Conservation (phyloP, 2,113 vertebrate species). For the Hyperopisus bebe region DNA sequence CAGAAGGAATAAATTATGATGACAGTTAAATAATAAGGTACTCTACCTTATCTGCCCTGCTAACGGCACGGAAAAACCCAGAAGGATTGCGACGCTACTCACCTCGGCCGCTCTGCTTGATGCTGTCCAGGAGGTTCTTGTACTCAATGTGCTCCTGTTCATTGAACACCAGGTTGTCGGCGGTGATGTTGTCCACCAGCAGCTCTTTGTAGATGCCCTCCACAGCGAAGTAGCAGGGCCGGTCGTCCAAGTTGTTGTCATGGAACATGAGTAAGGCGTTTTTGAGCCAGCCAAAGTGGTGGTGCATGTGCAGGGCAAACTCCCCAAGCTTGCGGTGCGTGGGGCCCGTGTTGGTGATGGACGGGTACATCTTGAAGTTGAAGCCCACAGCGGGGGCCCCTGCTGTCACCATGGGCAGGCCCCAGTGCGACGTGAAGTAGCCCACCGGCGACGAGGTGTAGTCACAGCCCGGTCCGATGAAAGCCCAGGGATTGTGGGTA, state of each 20-base stretch:
- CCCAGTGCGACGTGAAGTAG: constrained; percentile 80
- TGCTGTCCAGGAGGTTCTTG: constrained; percentile 60
- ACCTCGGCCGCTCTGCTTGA: constrained; percentile 65
- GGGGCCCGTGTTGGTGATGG: constrained; percentile 79
- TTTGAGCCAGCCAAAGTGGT: constrained; percentile 71
- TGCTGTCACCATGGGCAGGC: constrained; percentile 77
- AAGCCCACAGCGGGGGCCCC: constrained; percentile 78
- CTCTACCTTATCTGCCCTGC: not conserved
- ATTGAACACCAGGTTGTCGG: constrained; percentile 60
- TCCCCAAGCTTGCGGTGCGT: constrained; percentile 82
- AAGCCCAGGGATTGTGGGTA: constrained; percentile 66
- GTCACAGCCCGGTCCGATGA: constrained; percentile 82
- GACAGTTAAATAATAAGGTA: not conserved
- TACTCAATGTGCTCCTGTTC: constrained; percentile 64
- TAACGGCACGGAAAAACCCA: not conserved
- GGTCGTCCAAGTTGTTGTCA: constrained; percentile 66
- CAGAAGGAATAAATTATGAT: not conserved
- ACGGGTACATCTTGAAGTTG: constrained; percentile 48
- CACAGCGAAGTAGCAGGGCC: constrained; percentile 74
- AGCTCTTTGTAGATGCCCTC: constrained; percentile 76
- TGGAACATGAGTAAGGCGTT: constrained; percentile 73
- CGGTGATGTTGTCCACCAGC: constrained; percentile 62
- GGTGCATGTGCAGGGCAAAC: constrained; percentile 69
- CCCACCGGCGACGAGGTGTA: constrained; percentile 78
- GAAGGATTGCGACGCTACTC: constrained; percentile 38